These are phyloP conservation scores for Catharus bicknelli DNA, from an alignment of 2,113 vertebrate genomes.

Conservation along the genomic window DNA sequence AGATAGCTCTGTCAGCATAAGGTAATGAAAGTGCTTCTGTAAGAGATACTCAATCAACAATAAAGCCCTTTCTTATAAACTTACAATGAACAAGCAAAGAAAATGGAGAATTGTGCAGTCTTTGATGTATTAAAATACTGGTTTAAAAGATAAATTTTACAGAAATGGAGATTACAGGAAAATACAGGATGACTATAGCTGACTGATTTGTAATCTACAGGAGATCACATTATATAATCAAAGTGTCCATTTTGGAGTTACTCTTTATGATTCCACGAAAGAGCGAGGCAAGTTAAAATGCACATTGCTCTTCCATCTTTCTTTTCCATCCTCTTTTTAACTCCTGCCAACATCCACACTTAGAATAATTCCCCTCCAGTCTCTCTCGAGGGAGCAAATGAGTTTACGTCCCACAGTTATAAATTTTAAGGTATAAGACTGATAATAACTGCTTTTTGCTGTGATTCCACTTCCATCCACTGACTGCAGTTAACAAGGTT, in stretches of 20 bases:
- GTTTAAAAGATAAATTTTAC: neutral
- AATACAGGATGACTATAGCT: neutral
- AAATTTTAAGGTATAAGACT: neutral
- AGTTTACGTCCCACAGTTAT: neutral
- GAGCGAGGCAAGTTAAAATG: neutral
- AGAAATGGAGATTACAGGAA: neutral
- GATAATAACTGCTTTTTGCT: neutral
- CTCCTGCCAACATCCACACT: neutral
- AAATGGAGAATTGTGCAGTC: neutral
- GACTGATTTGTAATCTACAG: neutral
- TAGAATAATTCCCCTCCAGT: neutral
- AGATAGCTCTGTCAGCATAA: neutral
- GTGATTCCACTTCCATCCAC: neutral
- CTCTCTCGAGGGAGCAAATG: fast-evolving
- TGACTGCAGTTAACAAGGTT: neutral
- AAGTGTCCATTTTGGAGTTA: neutral
- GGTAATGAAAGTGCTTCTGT: neutral
- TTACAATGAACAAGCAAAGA: neutral
- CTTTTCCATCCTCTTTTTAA: neutral
- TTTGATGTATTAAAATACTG: neutral
- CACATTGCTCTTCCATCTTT: neutral
- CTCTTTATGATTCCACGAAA: neutral
- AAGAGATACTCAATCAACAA: neutral
- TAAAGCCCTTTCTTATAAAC: neutral
- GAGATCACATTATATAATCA: neutral